Evolutionary conservation across 2,888 invertebrate genomes (phyloP).

Genomic region (Alviniconcha strummeri): DNA sequence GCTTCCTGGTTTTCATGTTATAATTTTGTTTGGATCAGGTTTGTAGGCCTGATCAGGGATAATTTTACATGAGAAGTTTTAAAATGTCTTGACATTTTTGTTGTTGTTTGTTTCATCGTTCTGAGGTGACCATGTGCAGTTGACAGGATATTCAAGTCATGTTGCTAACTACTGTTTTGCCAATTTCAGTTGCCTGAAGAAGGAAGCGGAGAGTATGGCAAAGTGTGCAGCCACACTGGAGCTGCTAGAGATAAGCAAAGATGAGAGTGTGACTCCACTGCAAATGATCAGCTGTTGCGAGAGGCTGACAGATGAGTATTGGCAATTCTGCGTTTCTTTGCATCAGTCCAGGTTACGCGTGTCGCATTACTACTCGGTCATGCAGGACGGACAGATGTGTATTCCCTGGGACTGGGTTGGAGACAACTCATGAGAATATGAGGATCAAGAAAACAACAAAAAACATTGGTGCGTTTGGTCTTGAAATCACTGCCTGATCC

Average conservation of each 20-base stretch:
- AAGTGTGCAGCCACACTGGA: constrained; percentile 81
- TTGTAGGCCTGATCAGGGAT: too few species aligned
- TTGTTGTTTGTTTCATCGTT: too few species aligned
- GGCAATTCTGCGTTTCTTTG: constrained; percentile 76
- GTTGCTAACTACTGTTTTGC: too few species aligned
- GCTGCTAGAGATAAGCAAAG: constrained; percentile 86
- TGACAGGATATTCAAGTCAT: too few species aligned
- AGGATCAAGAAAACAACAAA: too few species aligned
- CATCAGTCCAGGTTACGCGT: constrained; percentile 84
- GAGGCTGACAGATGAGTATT: constrained; percentile 78
- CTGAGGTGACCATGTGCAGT: too few species aligned
- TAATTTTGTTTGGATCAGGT: too few species aligned
- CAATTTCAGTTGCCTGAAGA: constrained; percentile 71
- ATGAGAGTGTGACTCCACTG: constrained; percentile 91
- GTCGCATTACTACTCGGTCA: constrained; percentile 92
- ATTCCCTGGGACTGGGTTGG: constrained; percentile 91
- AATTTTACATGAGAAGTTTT: too few species aligned
- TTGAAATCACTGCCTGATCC: too few species aligned
- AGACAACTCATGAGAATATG: constrained; percentile 27
- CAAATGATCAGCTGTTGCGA: constrained; percentile 91
- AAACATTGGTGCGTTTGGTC: too few species aligned
- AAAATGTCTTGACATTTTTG: too few species aligned
- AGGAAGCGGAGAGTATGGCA: constrained; percentile 82
- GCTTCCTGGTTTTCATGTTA: too few species aligned
- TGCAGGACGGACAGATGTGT: constrained; percentile 92